Evolutionary conservation across 2,797 vertebrate genomes (phyloP).

Genomic region (Synaphobranchus kaupii): DNA sequence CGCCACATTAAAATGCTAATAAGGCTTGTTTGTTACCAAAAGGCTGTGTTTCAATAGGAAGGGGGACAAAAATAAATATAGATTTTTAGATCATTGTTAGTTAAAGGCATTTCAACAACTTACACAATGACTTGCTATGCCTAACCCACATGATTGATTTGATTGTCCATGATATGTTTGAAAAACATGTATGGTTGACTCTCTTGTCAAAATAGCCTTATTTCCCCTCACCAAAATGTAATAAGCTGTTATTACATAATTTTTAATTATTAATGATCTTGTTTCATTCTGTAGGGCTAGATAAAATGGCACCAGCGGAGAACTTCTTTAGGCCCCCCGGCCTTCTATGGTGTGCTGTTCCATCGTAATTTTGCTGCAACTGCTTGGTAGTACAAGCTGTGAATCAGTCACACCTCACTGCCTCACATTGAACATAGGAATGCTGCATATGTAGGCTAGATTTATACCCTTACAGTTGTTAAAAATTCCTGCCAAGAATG

Average conservation of each 20-base stretch:
- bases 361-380: background rate
- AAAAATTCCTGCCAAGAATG: background rate
- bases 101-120: no score
- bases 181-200: background rate
- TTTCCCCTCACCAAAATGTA: background rate
- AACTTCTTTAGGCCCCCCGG: background rate
- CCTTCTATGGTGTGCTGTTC: background rate
- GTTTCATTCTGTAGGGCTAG: background rate
- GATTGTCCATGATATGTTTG: background rate
- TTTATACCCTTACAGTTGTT: background rate
- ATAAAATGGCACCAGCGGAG: background rate
- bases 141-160: no score
- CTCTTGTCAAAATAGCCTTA: background rate
- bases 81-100: no score
- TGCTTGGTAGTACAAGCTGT: background rate
- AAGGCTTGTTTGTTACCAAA: no score
- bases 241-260: background rate
- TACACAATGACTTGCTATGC: no score
- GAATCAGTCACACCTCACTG: background rate
- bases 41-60: no score
- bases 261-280: background rate
- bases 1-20: no score
- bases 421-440: background rate
- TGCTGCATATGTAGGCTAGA: conserved; percentile 10
- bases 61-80: no score